Evolutionary conservation across 2,113 vertebrate species (phyloP).

Genomic region (Podilymbus podiceps): DNA sequence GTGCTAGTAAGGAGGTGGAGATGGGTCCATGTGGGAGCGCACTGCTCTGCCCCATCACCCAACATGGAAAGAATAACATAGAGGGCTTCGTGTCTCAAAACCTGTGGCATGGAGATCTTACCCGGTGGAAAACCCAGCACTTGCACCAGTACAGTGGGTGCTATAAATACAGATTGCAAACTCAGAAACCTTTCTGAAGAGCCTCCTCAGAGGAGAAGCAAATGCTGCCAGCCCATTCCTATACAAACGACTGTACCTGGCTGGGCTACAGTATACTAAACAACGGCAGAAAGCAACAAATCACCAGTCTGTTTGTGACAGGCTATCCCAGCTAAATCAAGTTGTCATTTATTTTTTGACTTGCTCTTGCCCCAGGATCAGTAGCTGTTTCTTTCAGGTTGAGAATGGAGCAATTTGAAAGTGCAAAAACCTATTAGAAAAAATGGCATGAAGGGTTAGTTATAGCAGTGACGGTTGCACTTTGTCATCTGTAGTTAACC

Average conservation of each 20-base stretch:
- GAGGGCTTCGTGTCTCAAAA: background rate
- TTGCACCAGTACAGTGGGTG: background rate
- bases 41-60: background rate
- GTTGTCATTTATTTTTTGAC: slow-evolving; percentile 71
- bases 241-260: slow-evolving; percentile 9
- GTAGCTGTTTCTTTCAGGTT: slow-evolving; percentile 58
- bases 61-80: background rate
- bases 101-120: accelerated
- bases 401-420: slow-evolving; percentile 63
- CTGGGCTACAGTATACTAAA: slow-evolving; percentile 41
- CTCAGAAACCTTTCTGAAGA: background rate
- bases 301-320: slow-evolving; percentile 64
- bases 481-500: slow-evolving; percentile 65
- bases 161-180: background rate
- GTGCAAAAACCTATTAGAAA: slow-evolving; percentile 66
- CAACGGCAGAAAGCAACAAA: slow-evolving; percentile 53
- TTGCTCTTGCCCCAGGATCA: slow-evolving; percentile 55
- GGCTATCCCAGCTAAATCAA: slow-evolving; percentile 67
- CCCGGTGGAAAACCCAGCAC: background rate
- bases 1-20: background rate
- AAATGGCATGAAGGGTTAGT: slow-evolving; percentile 67
- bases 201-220: background rate
- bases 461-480: slow-evolving; percentile 46
- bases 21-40: background rate
- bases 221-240: background rate